Percentiles rank a stretch among this genome's conserved stretches.
These are phyloP conservation scores for Enteromius viviparus DNA, from an alignment of 2,797 vertebrate species.

Conservation along the genomic window DNA sequence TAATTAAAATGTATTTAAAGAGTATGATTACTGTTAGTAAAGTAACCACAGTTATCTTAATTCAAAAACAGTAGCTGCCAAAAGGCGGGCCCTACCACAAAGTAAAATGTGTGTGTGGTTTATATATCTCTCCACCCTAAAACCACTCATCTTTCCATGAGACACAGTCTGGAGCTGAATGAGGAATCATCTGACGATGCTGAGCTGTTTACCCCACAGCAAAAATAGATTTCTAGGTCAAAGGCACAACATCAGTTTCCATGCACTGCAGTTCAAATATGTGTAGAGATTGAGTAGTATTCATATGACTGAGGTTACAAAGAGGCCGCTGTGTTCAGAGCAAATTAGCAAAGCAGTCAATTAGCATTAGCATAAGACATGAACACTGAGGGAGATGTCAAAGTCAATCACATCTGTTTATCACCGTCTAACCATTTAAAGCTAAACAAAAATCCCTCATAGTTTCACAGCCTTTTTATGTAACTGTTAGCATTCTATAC, in stretches of 20 bases:
- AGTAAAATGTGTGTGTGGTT: not conserved
- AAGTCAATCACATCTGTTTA: constrained; percentile 18
- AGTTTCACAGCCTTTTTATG: not conserved
- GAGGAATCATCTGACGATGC: not conserved
- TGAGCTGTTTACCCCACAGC: constrained; percentile 39
- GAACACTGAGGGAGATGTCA: constrained; percentile 13
- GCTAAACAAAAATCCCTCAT: not conserved
- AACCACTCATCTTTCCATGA: constrained; percentile 32
- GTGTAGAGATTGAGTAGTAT: constrained; percentile 1
- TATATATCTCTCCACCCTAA: constrained; percentile 11
- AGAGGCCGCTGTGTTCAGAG: constrained; percentile 43
- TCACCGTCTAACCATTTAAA: not conserved
- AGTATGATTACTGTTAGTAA: not conserved
- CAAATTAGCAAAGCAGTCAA: constrained; percentile 51
- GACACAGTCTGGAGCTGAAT: constrained; percentile 7
- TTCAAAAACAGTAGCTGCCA: not conserved
- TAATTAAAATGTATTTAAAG: not conserved
- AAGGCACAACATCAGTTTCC: constrained; percentile 31
- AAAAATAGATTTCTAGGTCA: constrained; percentile 54
- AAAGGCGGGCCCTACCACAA: not conserved
- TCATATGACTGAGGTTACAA: constrained; percentile 7
- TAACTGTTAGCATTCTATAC: not conserved
- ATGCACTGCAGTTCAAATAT: constrained; percentile 19
- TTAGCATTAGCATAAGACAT: constrained; percentile 24
- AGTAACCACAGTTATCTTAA: constrained; percentile 12